Base-by-base conservation (phyloP, 1,140 invertebrate genomes). In the Gryllus bimaculatus region DNA sequence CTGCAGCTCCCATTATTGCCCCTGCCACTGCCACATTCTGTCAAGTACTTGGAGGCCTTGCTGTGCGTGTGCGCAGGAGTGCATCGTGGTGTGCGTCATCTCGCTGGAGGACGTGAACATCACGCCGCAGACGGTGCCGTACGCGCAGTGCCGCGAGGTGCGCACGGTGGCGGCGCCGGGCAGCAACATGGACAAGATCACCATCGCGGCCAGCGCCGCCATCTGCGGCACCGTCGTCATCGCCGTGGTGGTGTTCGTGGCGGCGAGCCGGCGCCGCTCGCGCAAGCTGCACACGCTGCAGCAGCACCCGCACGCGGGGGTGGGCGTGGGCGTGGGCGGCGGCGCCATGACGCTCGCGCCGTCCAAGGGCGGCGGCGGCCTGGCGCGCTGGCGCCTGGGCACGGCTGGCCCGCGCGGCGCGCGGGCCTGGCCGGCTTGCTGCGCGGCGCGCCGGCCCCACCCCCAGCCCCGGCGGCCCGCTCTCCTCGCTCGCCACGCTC, bases 151-250 rank as follows among this genome's bases (percentile, higher is more conserved):
- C 83, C 90, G 93, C 49, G 96, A 98, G 87, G 93, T 97, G 18
- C 90, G 94, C 54, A 96, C 94, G 0, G 94, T 94, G 48, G 90
- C 91, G 77, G 92, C 92, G 49, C 90, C 92, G 18, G 91, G 92
- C 47, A 94, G 93, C 15, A 94, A 96, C 85, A 95, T 97, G 92
- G 96, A 97, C 85, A 96, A 96, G 85, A 95, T 97, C 83, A 96
- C 96, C 39, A 97, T 97, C 82, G 95, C 93, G 13, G 95, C 95
- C 3, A 95, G 94, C 83, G 95, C 95, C 10, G 94, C 94, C n/a
- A 96, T 97, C 82, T 96, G 93, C 84, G 94, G 93, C n/a, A 95
- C 95, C 39, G 95, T 97, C 80, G 92, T 96, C 73, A 90, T 96
- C 48, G 79, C 79, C 0, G 92, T 94, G 12, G 91, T 96, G 78